These are phyloP conservation scores for Uropsilus gracilis DNA, from an alignment of 2,113 vertebrate species.

Conservation along the genomic window DNA sequence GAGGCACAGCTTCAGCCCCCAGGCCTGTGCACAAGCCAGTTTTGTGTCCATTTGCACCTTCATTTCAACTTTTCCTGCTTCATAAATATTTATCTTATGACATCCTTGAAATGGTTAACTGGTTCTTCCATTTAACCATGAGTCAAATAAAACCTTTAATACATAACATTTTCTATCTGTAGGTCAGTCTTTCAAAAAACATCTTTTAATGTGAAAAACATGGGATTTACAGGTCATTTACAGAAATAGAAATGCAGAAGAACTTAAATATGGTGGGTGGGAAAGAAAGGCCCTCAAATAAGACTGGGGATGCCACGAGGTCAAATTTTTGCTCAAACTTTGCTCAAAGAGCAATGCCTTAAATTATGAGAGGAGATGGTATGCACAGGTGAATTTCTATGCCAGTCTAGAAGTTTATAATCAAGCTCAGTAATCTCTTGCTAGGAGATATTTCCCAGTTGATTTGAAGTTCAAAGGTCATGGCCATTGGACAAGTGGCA, in stretches of 20 bases:
- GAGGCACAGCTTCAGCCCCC: background rate
- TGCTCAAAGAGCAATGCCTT: background rate
- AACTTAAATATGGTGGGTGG: background rate
- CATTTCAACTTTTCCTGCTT: background rate
- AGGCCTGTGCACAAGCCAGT: background rate
- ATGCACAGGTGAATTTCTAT: background rate
- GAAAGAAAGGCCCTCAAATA: background rate
- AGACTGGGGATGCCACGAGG: background rate
- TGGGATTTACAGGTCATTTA: background rate
- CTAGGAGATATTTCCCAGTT: conserved; percentile 29
- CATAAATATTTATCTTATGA: background rate
- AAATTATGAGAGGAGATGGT: background rate
- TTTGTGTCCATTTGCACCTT: background rate
- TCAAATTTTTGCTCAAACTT: background rate
- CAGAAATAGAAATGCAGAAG: background rate
- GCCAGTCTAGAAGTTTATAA: background rate
- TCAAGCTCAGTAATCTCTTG: background rate
- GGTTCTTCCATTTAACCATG: background rate
- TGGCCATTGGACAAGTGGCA: background rate
- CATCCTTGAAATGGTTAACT: background rate
- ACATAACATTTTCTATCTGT: background rate
- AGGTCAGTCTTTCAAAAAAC: background rate
- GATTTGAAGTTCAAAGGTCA: background rate
- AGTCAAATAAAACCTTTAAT: background rate
- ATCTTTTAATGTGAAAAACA: background rate